Evolutionary conservation across 1,140 invertebrate genomes (phyloP), one percentile per base, ranked within the genome.

Genomic region (Diabrotica undecimpunctata): DNA sequence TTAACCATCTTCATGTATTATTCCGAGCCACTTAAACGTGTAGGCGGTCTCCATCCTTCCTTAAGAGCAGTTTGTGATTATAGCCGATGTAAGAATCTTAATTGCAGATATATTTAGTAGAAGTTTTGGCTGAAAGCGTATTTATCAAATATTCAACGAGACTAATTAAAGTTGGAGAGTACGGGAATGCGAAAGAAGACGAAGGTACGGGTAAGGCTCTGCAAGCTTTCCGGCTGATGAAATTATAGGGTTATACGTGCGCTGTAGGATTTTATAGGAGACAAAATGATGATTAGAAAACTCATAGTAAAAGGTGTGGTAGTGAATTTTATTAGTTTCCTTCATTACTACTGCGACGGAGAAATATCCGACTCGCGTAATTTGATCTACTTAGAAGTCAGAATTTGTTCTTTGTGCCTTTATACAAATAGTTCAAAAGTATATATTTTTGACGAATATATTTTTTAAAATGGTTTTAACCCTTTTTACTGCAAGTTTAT

Each of bases 51-150:
- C 69, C 66, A 68, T 66, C 56, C 67, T 70, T 67, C 72, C 72
- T 74, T 75, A 74, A 73, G 68, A 75, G 72, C 70, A 74, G 66
- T 71, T 71, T 73, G 71, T 66, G 73, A 74, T 74, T 74, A 74
- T 61, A 67, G 58, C 57, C 62, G 62, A 67, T 61, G 64, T 74
- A 74, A 74, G 70, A 69, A 73, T 70, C 66, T 60, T 73, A 74
- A 74, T 73, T 74, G 70, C 65, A 67, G 67, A 71, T 69, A 70
- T 69, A 70, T 72, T 71, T 67, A 66, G 66, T 67, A 67, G 64
- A 64, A 54, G 61, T 62, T 62, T 39, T 13, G 14, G 51, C 61
- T 54, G 61, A 62, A 62, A 54, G 61, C 61, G 37, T 50, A 12
- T 60, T 60, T 51, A 60, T 60, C 39, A 46, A 60, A 60, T 60